These are phyloP conservation scores for Sipha maydis DNA, from an alignment of 2,888 invertebrate species.

Conservation along the genomic window DNA sequence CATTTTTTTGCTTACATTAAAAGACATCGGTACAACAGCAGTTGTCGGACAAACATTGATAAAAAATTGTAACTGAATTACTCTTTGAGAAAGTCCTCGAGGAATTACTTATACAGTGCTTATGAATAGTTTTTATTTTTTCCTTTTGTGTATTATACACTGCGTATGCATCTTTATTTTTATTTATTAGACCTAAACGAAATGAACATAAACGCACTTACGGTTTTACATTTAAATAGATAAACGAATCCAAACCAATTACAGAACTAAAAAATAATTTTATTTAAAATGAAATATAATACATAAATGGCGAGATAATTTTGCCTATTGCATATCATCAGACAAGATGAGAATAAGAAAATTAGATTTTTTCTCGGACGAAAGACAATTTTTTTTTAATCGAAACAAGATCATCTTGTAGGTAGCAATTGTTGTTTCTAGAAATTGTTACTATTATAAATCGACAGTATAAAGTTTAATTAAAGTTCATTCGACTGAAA, in stretches of 20 bases:
- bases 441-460: neutral
- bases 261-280: too few species aligned
- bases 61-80: constrained; percentile 9
- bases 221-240: too few species aligned
- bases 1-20: constrained; percentile 42
- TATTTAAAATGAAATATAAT: too few species aligned
- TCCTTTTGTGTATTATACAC: too few species aligned
- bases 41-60: constrained; percentile 10
- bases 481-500: neutral
- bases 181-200: too few species aligned
- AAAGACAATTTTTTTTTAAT: neutral
- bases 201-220: too few species aligned
- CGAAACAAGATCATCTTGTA: neutral
- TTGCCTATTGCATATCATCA: too few species aligned
- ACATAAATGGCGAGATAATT: too few species aligned
- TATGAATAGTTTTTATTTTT: constrained; percentile 1
- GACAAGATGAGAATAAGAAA: neutral
- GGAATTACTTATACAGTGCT: neutral
- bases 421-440: neutral
- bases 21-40: constrained; percentile 5
- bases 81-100: constrained; percentile 4
- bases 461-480: neutral
- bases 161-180: too few species aligned
- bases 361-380: neutral
- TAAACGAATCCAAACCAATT: too few species aligned